Percentiles rank a stretch among this genome's conserved stretches.
Conservation (phyloP, 37 sponge, comb jelly and placozoan species). For the Agelas oroides region DNA sequence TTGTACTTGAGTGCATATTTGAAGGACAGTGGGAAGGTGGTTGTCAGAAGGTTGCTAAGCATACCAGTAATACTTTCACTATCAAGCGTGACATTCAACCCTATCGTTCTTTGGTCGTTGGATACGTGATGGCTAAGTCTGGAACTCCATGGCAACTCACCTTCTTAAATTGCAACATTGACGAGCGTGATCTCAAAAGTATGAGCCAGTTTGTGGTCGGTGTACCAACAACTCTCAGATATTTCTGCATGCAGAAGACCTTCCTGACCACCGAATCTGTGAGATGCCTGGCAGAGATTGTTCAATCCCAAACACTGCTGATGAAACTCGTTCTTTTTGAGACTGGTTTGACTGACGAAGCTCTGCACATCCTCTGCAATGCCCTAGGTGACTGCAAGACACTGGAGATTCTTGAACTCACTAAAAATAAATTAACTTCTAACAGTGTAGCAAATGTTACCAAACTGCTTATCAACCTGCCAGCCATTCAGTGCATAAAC, state of each 20-base stretch:
- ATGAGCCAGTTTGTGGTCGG: neutral
- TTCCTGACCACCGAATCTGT: neutral
- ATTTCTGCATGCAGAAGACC: neutral
- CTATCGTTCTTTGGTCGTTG: constrained; percentile 25
- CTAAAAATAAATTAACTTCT: neutral
- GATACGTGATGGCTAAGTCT: constrained; percentile 31
- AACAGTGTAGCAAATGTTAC: neutral
- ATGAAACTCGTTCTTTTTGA: neutral
- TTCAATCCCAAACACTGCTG: neutral
- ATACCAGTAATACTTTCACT: neutral
- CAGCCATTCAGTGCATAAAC: neutral
- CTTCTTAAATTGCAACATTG: neutral
- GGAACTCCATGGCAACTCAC: neutral
- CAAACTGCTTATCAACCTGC: neutral
- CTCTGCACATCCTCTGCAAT: neutral
- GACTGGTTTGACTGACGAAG: neutral
- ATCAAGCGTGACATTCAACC: neutral
- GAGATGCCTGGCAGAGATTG: neutral
- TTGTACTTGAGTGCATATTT: constrained; percentile 22
- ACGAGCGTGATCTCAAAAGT: constrained; percentile 19
- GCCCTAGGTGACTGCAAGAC: neutral
- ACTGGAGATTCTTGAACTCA: neutral
- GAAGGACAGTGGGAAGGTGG: constrained; percentile 43
- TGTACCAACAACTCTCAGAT: neutral
- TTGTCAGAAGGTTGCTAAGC: constrained; percentile 7